Base-by-base conservation (phyloP, 2,113 vertebrate species). In the Pseudorasbora parva region DNA sequence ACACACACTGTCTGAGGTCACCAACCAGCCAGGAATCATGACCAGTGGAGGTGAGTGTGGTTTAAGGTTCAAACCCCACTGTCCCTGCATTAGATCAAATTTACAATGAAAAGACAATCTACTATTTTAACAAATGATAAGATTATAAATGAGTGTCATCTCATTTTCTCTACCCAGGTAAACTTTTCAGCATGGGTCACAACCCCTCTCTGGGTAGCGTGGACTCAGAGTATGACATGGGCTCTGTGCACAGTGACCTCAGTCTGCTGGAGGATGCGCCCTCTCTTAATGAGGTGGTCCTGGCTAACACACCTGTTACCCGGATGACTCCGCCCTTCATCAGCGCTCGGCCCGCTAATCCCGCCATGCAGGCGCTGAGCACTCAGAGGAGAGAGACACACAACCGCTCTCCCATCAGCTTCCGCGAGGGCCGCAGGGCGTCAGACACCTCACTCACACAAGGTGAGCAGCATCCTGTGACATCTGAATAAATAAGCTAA, bases 371-470 rank as follows among this genome's bases (percentile, higher is more conserved):
- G 57, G 95, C 94, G 0, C 93, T 99, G 72, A 91, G 93, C 12
- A 92, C 94, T 15, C 97, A 98, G 25, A 97, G 96, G 43, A 93
- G 98, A 5, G 98, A 99, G 88, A 89, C 93, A 0, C 97, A 99
- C 90, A 99, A 99, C 88, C 96, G 97, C 76, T 99, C 98, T 0
- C 98, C 98, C 0, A 96, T 99, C 90, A 99, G 98, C 90, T 99
- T 99, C 94, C 92, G 98, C 54, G 98, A 99, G 89, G 98, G 98
- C 8, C 96, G 98, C 47, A 89, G 98, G 0, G 98, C 98, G 0
- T 99, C 98, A 0, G 98, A 99, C 84, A 99, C 98, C 2, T 99
- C 98, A 59, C 96, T 99, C 43, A 99, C 98, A 0, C 97, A 99
- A 96, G 98, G 98, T 98, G 45, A 60, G 49, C 47, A 76, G 14